These are phyloP conservation scores for Stratiomys singularior DNA, from an alignment of 2,888 invertebrate genomes.

Conservation along the genomic window DNA sequence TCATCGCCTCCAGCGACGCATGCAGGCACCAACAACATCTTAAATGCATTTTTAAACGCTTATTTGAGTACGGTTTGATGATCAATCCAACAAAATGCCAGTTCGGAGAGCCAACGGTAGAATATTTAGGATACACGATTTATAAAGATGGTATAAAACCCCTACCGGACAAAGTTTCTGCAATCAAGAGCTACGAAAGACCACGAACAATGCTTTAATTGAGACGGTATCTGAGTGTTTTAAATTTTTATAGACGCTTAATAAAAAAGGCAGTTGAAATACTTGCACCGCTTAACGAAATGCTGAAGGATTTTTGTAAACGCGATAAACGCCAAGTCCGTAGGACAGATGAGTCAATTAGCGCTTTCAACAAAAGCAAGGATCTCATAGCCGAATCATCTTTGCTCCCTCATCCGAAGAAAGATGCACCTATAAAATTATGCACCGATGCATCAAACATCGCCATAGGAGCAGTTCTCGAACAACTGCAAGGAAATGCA, in stretches of 20 bases:
- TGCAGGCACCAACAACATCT: slow-evolving; percentile 54
- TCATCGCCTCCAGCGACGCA: slow-evolving; percentile 53
- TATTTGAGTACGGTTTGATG: background rate
- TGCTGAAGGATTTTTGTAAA: background rate
- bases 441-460: slow-evolving; percentile 4
- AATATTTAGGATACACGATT: slow-evolving; percentile 42
- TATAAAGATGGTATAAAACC: slow-evolving; percentile 49
- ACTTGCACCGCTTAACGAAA: background rate
- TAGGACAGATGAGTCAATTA: background rate
- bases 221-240: slow-evolving; percentile 36
- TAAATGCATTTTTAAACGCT: slow-evolving; percentile 52
- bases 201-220: slow-evolving; percentile 25
- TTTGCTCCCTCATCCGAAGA: background rate
- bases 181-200: slow-evolving; percentile 1
- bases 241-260: slow-evolving; percentile 52
- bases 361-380: slow-evolving; percentile 11
- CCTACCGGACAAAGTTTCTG: slow-evolving; percentile 16
- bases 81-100: background rate
- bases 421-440: background rate
- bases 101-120: background rate
- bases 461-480: background rate
- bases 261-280: background rate
- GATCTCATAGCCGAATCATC: background rate
- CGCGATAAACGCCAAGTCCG: background rate
- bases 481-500: background rate